Percentiles rank a stretch among this genome's conserved stretches.
phyloP scores from a whole-genome alignment of 2,888 invertebrate species.

The Drosophila basisetae region DNA sequence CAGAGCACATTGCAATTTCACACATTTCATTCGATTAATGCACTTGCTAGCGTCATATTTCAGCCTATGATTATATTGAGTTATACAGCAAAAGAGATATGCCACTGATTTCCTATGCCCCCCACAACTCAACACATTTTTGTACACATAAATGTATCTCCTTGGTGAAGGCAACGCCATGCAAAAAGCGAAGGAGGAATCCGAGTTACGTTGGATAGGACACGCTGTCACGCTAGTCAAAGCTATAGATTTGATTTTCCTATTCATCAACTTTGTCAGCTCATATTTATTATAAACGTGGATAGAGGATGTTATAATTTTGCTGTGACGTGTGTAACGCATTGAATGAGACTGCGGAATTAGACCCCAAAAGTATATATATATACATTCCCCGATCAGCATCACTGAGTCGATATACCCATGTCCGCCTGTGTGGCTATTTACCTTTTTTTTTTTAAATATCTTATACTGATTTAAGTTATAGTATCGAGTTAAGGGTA shows the following conservation, averaged over 20 bases:
- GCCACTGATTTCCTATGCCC: constrained; percentile 12
- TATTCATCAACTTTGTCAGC: constrained; percentile 72
- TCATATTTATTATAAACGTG: background rate
- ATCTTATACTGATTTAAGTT: background rate
- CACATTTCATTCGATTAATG: constrained; percentile 30
- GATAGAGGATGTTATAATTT: background rate
- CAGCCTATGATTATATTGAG: constrained; percentile 12
- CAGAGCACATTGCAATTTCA: constrained; percentile 9
- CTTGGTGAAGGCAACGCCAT: background rate
- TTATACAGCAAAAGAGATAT: constrained; percentile 1
- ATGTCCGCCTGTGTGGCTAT: background rate
- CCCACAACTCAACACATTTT: no score
- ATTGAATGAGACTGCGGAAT: background rate
- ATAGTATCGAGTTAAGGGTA: background rate
- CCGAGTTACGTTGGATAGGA: constrained; percentile 11
- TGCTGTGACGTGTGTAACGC: background rate
- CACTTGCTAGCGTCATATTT: constrained; percentile 3
- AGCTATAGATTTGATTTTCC: constrained; percentile 37
- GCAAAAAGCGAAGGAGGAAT: background rate
- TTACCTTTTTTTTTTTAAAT: background rate
- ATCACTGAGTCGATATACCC: background rate
- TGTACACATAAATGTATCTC: constrained; percentile 1
- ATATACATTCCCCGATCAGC: background rate
- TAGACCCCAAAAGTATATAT: background rate
- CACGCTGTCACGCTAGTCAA: constrained; percentile 24